These are phyloP conservation scores for Hydroisotoma schaefferi DNA, from an alignment of 2,888 invertebrate species.

Conservation along the genomic window DNA sequence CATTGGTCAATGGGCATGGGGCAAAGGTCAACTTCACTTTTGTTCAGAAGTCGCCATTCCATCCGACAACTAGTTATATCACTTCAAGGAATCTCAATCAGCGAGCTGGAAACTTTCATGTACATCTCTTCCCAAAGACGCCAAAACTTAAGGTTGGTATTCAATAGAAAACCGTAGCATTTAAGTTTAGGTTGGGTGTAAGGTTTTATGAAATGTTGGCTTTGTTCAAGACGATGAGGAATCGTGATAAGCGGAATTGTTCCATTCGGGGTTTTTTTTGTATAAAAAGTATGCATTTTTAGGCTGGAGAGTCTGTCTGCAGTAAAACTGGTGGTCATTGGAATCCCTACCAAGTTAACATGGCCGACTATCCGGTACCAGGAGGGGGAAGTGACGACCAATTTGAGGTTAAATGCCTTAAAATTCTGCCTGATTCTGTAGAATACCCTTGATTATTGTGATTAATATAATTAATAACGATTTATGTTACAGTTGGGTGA, in stretches of 20 bases:
- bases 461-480: not conserved
- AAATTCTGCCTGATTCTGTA: not conserved
- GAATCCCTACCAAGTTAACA: slow-evolving; percentile 63
- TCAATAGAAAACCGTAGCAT: not conserved
- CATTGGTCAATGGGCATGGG: slow-evolving; percentile 57
- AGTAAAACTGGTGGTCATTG: slow-evolving; percentile 68
- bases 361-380: slow-evolving; percentile 53
- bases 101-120: slow-evolving; percentile 53
- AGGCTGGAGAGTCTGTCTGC: slow-evolving; percentile 55
- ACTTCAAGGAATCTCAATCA: slow-evolving; percentile 51
- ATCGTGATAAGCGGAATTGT: not conserved
- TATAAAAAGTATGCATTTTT: no score
- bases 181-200: not conserved
- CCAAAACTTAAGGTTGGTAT: slow-evolving; percentile 46
- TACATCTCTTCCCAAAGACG: slow-evolving; percentile 54
- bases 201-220: not conserved
- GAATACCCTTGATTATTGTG: not conserved
- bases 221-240: not conserved
- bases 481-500: slow-evolving; percentile 64
- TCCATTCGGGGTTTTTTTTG: no score
- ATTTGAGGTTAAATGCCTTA: slow-evolving; percentile 60
- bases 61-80: slow-evolving; percentile 76
- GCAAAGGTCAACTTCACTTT: slow-evolving; percentile 75
- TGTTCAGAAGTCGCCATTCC: slow-evolving; percentile 74
- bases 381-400: slow-evolving; percentile 77